Evolutionary conservation across 1,140 invertebrate genomes (phyloP), one percentile per base, ranked within the genome.

Genomic region (Olivierus martensii): DNA sequence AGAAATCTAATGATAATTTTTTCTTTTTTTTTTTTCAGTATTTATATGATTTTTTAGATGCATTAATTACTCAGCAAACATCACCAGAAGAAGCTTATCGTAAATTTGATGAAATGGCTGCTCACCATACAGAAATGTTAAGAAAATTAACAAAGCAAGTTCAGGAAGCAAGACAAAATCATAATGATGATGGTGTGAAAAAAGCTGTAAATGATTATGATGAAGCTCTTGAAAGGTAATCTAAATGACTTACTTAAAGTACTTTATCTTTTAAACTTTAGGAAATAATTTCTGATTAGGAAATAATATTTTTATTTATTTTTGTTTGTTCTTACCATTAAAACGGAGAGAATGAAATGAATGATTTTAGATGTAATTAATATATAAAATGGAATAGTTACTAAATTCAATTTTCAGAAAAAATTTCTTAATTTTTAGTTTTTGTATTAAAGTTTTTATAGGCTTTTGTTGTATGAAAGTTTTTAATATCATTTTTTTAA

Each of bases 21-120:
- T n/a, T n/a, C n/a, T n/a, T n/a, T n/a, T n/a, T 36, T 44, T 52
- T 49, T 38, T 73, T 77, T 38, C 65, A 89, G 82, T 97, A 76
- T 60, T 55, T 75, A 54, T 78, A 74, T 63, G 74, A 77, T 56
- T 78, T 79, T 61, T 55, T 79, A 49, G 95, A 99, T 68, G 94
- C 95, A 0, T 71, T 97, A 22, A 98, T 99, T 59, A 96, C 87
- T 0, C 87, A 93, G 63, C 93, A 98, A 76, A 96, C 94, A 5
- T 92, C 93, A 3, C 85, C 91, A 0, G 91, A 95, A 63, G 90
- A 98, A 66, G 94, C 94, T 0, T 98, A 97, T 71, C 80, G 85
- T 58, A 98, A 97, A 69, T 83, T 99, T 63, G 95, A 98, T 68
- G 88, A 93, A 58, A 79, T 99, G 59, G 87, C 88, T 2, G 87